phyloP scores from a whole-genome alignment of 1,140 invertebrate genomes.

The Sitobion miscanthi region DNA sequence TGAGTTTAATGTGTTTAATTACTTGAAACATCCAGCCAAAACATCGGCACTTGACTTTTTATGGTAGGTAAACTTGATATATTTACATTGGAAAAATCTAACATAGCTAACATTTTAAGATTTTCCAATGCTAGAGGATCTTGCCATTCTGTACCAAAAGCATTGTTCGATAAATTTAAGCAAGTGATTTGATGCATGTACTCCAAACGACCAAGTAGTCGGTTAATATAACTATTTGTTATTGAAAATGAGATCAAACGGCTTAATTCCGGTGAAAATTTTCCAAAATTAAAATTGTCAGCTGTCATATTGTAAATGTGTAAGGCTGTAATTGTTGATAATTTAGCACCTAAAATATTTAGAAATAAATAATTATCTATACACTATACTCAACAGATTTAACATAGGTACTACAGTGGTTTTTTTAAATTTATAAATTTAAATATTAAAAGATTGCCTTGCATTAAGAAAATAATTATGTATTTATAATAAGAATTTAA shows the following conservation, averaged over 20 bases:
- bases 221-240: constrained; percentile 47
- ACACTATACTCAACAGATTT: not conserved
- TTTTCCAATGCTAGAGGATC: constrained; percentile 43
- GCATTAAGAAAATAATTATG: not conserved
- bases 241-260: constrained; percentile 49
- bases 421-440: not conserved
- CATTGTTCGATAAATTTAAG: constrained; percentile 47
- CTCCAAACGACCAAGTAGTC: constrained; percentile 37
- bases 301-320: constrained; percentile 52
- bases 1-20: not conserved
- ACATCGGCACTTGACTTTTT: constrained; percentile 45
- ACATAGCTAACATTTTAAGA: constrained; percentile 40
- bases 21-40: constrained; percentile 52
- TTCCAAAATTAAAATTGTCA: constrained; percentile 46
- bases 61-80: constrained; percentile 44
- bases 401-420: not conserved
- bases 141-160: constrained; percentile 48
- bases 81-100: constrained; percentile 48
- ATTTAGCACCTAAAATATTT: constrained; percentile 11
- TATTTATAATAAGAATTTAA: not conserved
- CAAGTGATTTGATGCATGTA: constrained; percentile 29
- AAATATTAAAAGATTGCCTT: not conserved
- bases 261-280: constrained; percentile 14
- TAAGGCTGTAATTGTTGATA: constrained; percentile 33
- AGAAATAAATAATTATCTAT: not conserved